Base-by-base conservation (phyloP, 2,888 invertebrate species). In the Drosophila mimetica region DNA sequence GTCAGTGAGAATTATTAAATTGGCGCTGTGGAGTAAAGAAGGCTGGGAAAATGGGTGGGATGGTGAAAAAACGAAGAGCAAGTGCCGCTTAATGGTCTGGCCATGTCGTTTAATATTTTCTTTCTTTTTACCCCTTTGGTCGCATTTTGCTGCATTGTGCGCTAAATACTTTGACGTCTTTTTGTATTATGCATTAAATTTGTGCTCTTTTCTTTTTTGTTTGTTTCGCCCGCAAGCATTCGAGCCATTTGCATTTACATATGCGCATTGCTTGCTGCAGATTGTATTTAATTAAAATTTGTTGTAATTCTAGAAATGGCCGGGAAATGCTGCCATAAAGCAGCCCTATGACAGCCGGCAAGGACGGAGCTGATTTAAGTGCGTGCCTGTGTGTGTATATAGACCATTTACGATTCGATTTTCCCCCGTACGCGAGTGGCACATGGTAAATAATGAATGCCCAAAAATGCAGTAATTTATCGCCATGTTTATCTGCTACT, bases 381-480 rank as follows among this genome's bases (percentile, higher is more conserved):
- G 59, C 59, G 20, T 34, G 16, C 42, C 20, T 16, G 18, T 14
- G n/a, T n/a, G 42, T 59, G 59, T 42, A 59, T 41, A 34, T 61
- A 61, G 34, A 11, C 28, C 41, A 51, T 59, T 25, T 67, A 47
- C 59, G 39, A 44, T 42, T 61, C 61, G 59, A 46, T 61, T 44
- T 54, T 30, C 16, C 30, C 16, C 16, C 18, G 25, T 42, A 20
- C 8, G 14, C 11, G 28, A 36, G 22, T 25, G 36, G 41, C 32
- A 34, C 41, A 34, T 51, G 34, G 71, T 77, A 75, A 86, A 80
- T 88, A 87, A 70, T 82, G 73, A 75, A 74, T 76, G 74, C 70
- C 80, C 70, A 71, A 87, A 78, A 86, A 74, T 81, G 67, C 58
- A 84, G 75, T 84, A 78, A 88, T 88, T 84, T 84, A 84, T 88